These are phyloP conservation scores for Dryobota labecula DNA, from an alignment of 2,888 invertebrate species.

Conservation along the genomic window DNA sequence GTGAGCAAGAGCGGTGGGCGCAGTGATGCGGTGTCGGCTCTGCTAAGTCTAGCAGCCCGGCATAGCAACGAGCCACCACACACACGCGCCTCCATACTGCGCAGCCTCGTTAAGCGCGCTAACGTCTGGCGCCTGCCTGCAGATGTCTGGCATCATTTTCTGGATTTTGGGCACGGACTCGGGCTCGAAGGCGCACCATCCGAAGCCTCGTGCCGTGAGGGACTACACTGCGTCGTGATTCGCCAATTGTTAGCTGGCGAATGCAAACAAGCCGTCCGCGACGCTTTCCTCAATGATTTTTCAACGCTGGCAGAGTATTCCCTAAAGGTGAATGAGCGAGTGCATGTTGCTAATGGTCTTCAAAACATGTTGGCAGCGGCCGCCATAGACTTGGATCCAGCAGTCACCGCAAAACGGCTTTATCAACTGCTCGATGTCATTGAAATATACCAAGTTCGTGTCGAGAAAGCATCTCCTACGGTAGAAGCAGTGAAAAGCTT, in stretches of 20 bases:
- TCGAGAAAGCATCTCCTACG: slow-evolving; percentile 64
- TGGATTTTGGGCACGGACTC: slow-evolving; percentile 75
- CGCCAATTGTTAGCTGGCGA: slow-evolving; percentile 70
- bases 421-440: slow-evolving; percentile 70
- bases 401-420: slow-evolving; percentile 51
- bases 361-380: slow-evolving; percentile 65
- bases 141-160: slow-evolving; percentile 73
- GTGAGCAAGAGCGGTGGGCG: slow-evolving; percentile 81
- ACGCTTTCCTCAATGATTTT: slow-evolving; percentile 72
- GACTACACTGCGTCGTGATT: slow-evolving; percentile 79
- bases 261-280: slow-evolving; percentile 61
- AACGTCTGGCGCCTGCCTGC: slow-evolving; percentile 78
- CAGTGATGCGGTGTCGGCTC: slow-evolving; percentile 68
- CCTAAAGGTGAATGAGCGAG: slow-evolving; percentile 70
- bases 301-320: slow-evolving; percentile 74
- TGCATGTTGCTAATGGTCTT: slow-evolving; percentile 59
- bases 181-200: slow-evolving; percentile 77
- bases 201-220: slow-evolving; percentile 76
- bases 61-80: slow-evolving; percentile 78
- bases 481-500: slow-evolving; percentile 65
- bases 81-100: slow-evolving; percentile 77
- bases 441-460: slow-evolving; percentile 66
- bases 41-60: slow-evolving; percentile 72
- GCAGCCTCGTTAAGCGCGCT: slow-evolving; percentile 80
- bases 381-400: slow-evolving; percentile 52